phyloP scores from a whole-genome alignment of 2,888 invertebrate species.

The Meiosimyza decipiens region DNA sequence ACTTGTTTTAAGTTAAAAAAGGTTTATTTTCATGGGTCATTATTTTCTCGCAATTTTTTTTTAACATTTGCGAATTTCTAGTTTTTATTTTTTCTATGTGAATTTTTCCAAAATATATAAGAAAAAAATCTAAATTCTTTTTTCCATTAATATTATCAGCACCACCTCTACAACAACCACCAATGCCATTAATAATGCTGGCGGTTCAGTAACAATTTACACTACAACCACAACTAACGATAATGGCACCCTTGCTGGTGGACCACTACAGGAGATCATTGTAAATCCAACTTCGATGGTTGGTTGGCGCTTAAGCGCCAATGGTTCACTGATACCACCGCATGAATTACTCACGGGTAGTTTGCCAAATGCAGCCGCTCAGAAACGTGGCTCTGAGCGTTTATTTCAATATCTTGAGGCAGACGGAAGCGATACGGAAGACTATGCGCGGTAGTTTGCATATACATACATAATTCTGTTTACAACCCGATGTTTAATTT shows the following conservation, averaged over 20 bases:
- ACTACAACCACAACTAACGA: constrained; percentile 63
- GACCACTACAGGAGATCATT: constrained; percentile 66
- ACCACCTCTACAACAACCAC: constrained; percentile 65
- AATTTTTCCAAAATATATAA: not conserved
- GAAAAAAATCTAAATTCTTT: not conserved
- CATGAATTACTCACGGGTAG: constrained; percentile 65
- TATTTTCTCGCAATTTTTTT: no score
- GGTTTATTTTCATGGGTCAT: no score
- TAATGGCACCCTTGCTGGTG: constrained; percentile 58
- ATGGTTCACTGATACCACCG: constrained; percentile 66
- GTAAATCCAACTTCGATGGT: constrained; percentile 67
- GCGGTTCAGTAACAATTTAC: constrained; percentile 63
- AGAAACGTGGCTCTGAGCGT: constrained; percentile 74
- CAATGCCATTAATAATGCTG: constrained; percentile 62
- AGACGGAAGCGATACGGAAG: constrained; percentile 76
- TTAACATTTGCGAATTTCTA: no score
- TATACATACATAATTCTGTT: no score
- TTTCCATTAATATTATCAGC: constrained; percentile 54
- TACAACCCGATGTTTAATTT: not conserved
- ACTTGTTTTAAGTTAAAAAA: no score
- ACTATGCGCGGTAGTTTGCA: constrained; percentile 65
- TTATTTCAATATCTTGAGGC: constrained; percentile 81
- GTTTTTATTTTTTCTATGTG: not conserved
- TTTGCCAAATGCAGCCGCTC: constrained; percentile 63
- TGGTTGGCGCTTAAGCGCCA: constrained; percentile 66